phyloP scores from a whole-genome alignment of 92 coral and sea anemone species.

The Phymanthus crucifer region DNA sequence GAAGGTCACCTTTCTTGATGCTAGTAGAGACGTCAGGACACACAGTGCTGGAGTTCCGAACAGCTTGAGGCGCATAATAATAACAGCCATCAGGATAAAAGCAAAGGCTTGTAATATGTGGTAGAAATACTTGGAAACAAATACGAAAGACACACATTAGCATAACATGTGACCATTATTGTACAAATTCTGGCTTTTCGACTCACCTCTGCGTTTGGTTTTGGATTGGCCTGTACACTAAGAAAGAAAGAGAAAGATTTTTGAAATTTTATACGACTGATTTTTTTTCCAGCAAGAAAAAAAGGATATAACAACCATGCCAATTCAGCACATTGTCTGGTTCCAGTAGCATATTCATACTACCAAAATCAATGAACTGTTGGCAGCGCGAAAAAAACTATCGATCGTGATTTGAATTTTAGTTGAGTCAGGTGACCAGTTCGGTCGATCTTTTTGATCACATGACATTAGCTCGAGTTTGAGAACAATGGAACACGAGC shows the following conservation, averaged over 20 bases:
- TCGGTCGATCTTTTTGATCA: no score
- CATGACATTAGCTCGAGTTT: no score
- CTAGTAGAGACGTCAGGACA: slow-evolving; percentile 82
- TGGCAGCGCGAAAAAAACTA: no score
- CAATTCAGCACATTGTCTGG: no score
- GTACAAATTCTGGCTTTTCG: no score
- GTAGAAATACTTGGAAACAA: slow-evolving; percentile 65
- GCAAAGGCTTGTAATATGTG: slow-evolving; percentile 92
- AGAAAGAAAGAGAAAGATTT: not conserved
- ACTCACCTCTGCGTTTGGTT: slow-evolving; percentile 89
- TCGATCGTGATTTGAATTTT: no score
- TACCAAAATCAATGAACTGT: no score
- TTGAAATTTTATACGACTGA: not conserved
- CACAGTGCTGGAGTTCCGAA: slow-evolving; percentile 97
- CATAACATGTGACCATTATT: not conserved
- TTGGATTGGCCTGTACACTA: slow-evolving; percentile 71
- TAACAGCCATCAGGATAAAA: slow-evolving; percentile 82
- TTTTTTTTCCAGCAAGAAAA: no score
- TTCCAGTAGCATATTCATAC: no score
- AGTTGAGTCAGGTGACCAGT: no score
- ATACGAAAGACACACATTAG: not conserved
- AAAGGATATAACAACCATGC: no score
- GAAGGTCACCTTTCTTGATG: slow-evolving; percentile 83
- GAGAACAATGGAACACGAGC: no score
- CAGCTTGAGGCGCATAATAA: slow-evolving; percentile 93